A percentile compares a stretch with the other conserved stretches of the same genome.
Conservation (phyloP, 2,113 vertebrate genomes). For the Callochromis pleurospilus region DNA sequence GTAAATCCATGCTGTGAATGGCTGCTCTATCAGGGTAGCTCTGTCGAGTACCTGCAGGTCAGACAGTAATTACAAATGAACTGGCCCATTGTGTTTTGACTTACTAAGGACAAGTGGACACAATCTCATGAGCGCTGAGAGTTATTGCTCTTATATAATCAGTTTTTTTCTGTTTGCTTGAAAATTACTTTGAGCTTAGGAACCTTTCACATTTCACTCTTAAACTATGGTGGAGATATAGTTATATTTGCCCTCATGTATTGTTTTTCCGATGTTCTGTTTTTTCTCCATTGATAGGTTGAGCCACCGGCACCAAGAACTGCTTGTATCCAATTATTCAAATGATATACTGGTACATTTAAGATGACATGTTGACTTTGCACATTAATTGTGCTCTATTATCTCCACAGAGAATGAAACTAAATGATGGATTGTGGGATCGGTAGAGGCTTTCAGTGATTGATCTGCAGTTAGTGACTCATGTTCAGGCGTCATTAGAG, state of each 20-base stretch:
- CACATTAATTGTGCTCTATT: background rate
- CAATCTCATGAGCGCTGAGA: background rate
- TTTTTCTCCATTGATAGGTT: background rate
- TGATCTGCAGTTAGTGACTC: slow-evolving; percentile 23
- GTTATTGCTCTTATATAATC: slow-evolving; percentile 8
- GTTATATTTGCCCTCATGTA: background rate
- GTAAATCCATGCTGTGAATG: slow-evolving; percentile 32
- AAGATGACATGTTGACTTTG: slow-evolving; percentile 28
- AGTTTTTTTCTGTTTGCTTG: background rate
- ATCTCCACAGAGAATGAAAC: slow-evolving; percentile 8
- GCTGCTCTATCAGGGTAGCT: slow-evolving; percentile 17
- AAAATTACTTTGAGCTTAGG: background rate
- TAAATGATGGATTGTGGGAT: slow-evolving; percentile 31
- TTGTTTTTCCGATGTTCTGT: background rate
- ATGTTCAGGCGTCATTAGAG: slow-evolving; percentile 7
- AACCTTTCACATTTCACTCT: background rate
- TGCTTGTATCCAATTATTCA: background rate
- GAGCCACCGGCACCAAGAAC: background rate
- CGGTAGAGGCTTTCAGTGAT: background rate
- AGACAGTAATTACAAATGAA: slow-evolving; percentile 33
- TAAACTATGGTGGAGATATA: background rate
- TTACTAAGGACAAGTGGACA: slow-evolving; percentile 3
- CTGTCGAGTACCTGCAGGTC: slow-evolving; percentile 42
- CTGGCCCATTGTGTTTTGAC: slow-evolving; percentile 27
- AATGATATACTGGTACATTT: background rate